A percentile compares a stretch with the other conserved stretches of the same genome.
Conservation (phyloP, 2,113 vertebrate genomes). For the Fregata magnificens region DNA sequence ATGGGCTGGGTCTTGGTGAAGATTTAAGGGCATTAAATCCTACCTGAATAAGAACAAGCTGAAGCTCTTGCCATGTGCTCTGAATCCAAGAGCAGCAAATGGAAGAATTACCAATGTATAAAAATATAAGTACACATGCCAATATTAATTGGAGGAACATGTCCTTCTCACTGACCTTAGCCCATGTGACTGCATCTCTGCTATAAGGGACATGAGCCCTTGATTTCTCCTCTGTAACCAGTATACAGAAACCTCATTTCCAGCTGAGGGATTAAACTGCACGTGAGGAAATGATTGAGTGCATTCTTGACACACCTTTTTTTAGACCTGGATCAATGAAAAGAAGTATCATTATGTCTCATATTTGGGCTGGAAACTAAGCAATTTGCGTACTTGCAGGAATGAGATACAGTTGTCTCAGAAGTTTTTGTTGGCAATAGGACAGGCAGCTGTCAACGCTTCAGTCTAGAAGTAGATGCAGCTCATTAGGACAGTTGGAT, state of each 20-base stretch:
- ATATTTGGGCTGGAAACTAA: slow-evolving; percentile 44
- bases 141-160: slow-evolving; percentile 16
- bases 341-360: background rate
- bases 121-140: slow-evolving; percentile 48
- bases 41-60: background rate
- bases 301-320: slow-evolving; percentile 9
- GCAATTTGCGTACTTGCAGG: slow-evolving; percentile 8
- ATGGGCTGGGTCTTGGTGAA: background rate
- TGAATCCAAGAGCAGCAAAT: slow-evolving; percentile 3
- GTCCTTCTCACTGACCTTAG: slow-evolving; percentile 45
- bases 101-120: slow-evolving; percentile 6
- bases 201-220: background rate
- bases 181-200: background rate
- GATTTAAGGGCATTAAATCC: background rate
- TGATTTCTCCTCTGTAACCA: background rate
- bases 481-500: slow-evolving; percentile 62
- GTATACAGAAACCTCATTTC: background rate
- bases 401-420: slow-evolving; percentile 37
- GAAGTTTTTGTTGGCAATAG: slow-evolving; percentile 43
- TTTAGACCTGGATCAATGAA: slow-evolving; percentile 1
- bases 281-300: background rate
- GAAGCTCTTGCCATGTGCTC: background rate
- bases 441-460: slow-evolving; percentile 53
- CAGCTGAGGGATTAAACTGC: background rate
- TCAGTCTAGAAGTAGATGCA: slow-evolving; percentile 47